Evolutionary conservation across 2,888 invertebrate genomes (phyloP), one percentile per base, ranked within the genome.

Genomic region (Hirtodrosophila duncani): DNA sequence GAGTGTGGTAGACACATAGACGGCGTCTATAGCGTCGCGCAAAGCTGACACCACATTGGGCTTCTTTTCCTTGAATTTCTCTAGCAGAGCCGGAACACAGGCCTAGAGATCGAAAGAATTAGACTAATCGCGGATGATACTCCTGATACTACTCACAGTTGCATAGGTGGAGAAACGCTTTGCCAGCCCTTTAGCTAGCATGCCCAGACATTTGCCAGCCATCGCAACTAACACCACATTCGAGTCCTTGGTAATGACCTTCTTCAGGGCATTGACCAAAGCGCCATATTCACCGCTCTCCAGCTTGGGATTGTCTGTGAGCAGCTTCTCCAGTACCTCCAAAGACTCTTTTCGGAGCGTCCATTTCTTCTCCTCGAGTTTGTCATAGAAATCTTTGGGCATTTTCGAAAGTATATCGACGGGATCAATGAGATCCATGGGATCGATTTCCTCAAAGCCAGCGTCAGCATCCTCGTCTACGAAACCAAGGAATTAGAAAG

Each of bases 41-140:
- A 99, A 87, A 0, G 95, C 93, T 1, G 90, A 85, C 0, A 99
- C 96, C 1, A 99, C 98, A 81, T 92, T 93, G 1, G 92, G 89
- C 82, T 99, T 99, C 89, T 98, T 99, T 86, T 99, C 99, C 81
- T 97, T 97, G 83, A 99, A 99, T 87, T 99, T 99, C 79, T 99
- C 98, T 21, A 99, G 87, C 37, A 98, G 89, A 0, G 93, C 88
- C 5, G 93, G 90, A 1, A 95, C 88, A 71, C 94, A 93, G 0
- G 92, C 91, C 84, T 86, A 21, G 17, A 51, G 44, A 20, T 30
- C 17, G 31, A 6, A 36, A 9, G 2, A 11, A 27, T 36, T 13
- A 39, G 9, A 2, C 8, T 21, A 9, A 5, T 6, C 3, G 38
- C 6, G 23, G 10, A 1, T 11, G 11, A 21, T 1, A 3, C n/a